Base-by-base conservation (phyloP, 2,113 vertebrate genomes). In the Corapipo altera region DNA sequence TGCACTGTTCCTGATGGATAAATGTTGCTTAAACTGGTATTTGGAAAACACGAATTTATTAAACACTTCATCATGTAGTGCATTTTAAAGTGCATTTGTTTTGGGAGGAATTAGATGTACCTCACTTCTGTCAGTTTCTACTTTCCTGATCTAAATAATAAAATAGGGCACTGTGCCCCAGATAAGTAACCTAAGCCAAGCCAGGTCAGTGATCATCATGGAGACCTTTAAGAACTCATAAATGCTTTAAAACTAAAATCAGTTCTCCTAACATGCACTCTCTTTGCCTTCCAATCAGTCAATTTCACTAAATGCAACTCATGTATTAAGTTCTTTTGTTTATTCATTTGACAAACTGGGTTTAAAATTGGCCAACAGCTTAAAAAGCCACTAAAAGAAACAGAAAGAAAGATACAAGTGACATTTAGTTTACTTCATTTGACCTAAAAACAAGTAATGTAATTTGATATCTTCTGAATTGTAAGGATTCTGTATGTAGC, bases 31-130 rank as follows among this genome's bases (percentile, higher is more conserved):
- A 59, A 64, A 44, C 20, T 52, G 20, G 49, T 54, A 33, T 80
- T 80, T 74, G 44, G 26, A 90, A 93, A 89, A 59, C 17, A 75
- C 8, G 71, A 48, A 79, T 76, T 82, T 93, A 83, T 85, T 49
- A 77, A 64, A 84, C 11, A 17, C 15, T 92, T 89, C 24, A 89
- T 86, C 64, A 65, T 49, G 64, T 11, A 41, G 39, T 54, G 37
- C 37, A 26, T 73, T 82, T 93, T 71, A 32, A 85, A 91, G 41
- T 59, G 44, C 52, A 43, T 30, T 91, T 71, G 4, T 22, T 75
- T 88, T 52, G 55, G 58, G 91, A 79, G 7, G 69, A 84, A 81
- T 86, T 39, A 65, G 32, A 13, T 17, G 12, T 10, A 39, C 28
- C 16, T 81, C 43, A 48, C 26, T 79, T 79, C 21, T 55, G 37